phyloP scores from a whole-genome alignment of 2,113 vertebrate genomes.

The Speoplatyrhinus poulsoni region DNA sequence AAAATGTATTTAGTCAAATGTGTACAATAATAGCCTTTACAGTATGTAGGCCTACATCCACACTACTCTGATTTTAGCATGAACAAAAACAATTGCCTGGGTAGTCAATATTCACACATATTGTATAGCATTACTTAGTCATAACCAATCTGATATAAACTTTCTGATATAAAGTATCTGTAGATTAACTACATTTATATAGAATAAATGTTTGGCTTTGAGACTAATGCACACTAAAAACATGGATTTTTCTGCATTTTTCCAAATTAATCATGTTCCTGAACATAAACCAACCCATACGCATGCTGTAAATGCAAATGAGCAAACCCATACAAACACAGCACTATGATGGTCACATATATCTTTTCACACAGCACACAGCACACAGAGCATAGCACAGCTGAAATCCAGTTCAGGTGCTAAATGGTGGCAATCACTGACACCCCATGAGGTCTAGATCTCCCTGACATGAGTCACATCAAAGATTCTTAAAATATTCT shows the following conservation, averaged over 20 bases:
- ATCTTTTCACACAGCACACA: slow-evolving; percentile 65
- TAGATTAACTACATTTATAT: slow-evolving; percentile 2
- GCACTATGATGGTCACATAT: slow-evolving; percentile 57
- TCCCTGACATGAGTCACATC: slow-evolving; percentile 50
- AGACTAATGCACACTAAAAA: slow-evolving; percentile 6
- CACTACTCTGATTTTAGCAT: slow-evolving; percentile 22
- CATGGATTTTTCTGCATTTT: slow-evolving; percentile 15
- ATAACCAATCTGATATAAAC: slow-evolving; percentile 30
- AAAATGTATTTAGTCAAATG: slow-evolving; percentile 52
- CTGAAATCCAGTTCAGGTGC: slow-evolving; percentile 64
- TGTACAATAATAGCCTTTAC: slow-evolving; percentile 51
- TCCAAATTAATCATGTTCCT: slow-evolving; percentile 16
- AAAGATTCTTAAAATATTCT: slow-evolving; percentile 55
- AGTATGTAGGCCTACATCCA: slow-evolving; percentile 26
- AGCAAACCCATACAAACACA: neutral
- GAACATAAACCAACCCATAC: slow-evolving; percentile 36
- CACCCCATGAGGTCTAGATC: slow-evolving; percentile 63
- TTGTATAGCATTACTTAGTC: slow-evolving; percentile 39
- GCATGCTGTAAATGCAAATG: slow-evolving; percentile 18
- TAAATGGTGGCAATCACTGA: slow-evolving; percentile 64
- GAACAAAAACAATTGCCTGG: slow-evolving; percentile 20
- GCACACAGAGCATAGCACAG: slow-evolving; percentile 50
- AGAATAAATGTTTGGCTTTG: slow-evolving; percentile 10
- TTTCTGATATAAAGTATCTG: neutral
- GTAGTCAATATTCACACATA: slow-evolving; percentile 21